Conservation (phyloP, 2,888 invertebrate genomes). For the Labia minor region DNA sequence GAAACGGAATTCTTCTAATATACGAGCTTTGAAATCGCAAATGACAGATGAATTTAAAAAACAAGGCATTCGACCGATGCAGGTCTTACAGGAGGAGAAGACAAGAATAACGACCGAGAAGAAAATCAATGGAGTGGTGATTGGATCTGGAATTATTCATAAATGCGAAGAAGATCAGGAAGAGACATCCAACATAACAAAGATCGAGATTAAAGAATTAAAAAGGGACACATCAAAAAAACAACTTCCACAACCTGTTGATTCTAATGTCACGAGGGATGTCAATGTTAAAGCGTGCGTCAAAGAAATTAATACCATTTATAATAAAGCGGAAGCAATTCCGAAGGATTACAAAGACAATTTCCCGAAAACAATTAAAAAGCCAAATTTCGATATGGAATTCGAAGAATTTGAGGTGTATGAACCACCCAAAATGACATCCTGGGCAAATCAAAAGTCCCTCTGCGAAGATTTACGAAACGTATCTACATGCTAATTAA, state of each 20-base stretch:
- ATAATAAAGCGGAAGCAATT: not conserved
- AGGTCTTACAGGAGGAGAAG: not conserved
- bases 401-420: slow-evolving; percentile 68
- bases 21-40: not conserved
- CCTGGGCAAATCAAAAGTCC: slow-evolving; percentile 18
- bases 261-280: not conserved
- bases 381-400: slow-evolving; percentile 53
- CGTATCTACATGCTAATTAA: not conserved
- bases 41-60: not conserved
- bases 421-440: slow-evolving; percentile 20
- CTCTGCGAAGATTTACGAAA: slow-evolving; percentile 18
- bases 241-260: not conserved
- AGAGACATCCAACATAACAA: not conserved
- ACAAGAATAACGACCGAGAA: not conserved
- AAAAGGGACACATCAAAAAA: not conserved
- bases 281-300: not conserved
- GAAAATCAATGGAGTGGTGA: not conserved
- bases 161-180: not conserved
- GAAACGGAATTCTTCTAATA: not conserved
- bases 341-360: not conserved
- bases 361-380: not conserved
- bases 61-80: not conserved
- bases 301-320: not conserved
- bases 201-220: not conserved
- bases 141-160: not conserved